Evolutionary conservation across 1,140 invertebrate genomes (phyloP).

Genomic region (Temnothorax longispinosus): DNA sequence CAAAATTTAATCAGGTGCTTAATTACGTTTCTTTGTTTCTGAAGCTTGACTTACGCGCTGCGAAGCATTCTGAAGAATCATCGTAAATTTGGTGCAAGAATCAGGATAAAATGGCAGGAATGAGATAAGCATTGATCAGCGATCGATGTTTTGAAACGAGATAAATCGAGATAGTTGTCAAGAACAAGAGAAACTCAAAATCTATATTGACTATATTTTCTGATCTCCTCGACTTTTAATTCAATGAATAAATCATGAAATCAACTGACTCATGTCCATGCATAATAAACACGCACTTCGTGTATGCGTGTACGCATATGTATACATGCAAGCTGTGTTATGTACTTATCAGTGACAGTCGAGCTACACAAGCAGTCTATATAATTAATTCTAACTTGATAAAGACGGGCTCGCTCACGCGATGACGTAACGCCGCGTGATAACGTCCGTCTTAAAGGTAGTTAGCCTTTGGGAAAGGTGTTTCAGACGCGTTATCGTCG

Average conservation of each 20-base stretch:
- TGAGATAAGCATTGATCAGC: neutral
- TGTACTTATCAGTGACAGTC: conserved; percentile 19
- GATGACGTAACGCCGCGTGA: conserved; percentile 34
- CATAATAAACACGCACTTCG: neutral
- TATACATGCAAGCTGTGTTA: neutral
- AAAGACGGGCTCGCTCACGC: conserved; percentile 17
- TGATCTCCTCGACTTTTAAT: neutral
- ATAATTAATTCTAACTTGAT: conserved; percentile 41
- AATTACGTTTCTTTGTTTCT: neutral
- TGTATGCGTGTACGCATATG: neutral
- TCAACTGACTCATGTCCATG: conserved; percentile 24
- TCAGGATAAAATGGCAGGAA: neutral
- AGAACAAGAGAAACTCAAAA: neutral
- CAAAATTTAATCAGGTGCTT: neutral
- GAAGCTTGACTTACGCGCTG: neutral
- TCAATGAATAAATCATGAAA: conserved; percentile 22
- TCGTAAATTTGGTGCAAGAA: neutral
- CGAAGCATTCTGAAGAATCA: neutral
- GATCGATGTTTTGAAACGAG: neutral
- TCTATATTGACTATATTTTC: neutral
- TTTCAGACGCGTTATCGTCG: neutral
- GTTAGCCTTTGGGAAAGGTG: conserved; percentile 39
- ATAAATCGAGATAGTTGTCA: neutral
- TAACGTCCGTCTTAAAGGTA: conserved; percentile 32
- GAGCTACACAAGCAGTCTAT: neutral